Evolutionary conservation across 1,140 invertebrate species (phyloP).

Genomic region (Phocides pigmalion): DNA sequence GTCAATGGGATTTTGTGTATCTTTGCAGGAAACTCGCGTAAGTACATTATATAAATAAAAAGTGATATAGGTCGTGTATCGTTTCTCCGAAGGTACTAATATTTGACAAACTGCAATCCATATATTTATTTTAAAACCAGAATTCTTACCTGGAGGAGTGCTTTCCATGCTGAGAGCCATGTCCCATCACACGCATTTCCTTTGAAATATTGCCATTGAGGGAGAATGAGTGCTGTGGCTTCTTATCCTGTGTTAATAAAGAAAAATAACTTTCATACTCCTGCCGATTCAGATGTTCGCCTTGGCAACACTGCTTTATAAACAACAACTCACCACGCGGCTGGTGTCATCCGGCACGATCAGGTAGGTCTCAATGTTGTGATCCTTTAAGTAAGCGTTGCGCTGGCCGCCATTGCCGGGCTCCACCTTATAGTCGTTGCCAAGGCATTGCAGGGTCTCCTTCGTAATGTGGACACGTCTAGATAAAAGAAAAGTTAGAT

Average conservation of each 20-base stretch:
- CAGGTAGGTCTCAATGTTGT: constrained; percentile 96
- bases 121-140: neutral
- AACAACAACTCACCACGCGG: constrained; percentile 84
- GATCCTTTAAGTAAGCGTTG: constrained; percentile 94
- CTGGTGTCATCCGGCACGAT: constrained; percentile 91
- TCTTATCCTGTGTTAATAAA: constrained; percentile 69
- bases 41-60: too few relatives aligned
- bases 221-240: constrained; percentile 85
- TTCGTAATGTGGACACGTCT: constrained; percentile 97
- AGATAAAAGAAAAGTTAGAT: constrained; percentile 40
- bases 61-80: too few relatives aligned
- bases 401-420: constrained; percentile 92
- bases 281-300: too few relatives aligned
- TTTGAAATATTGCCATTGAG: constrained; percentile 93
- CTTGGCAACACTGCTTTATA: too few relatives aligned
- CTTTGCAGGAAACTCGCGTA: too few relatives aligned
- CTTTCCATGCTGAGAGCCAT: constrained; percentile 87
- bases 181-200: constrained; percentile 94
- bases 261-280: too few relatives aligned
- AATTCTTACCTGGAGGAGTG: constrained; percentile 87
- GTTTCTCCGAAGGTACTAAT: too few relatives aligned
- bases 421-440: constrained; percentile 95
- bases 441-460: constrained; percentile 93
- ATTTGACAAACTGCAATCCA: too few relatives aligned
- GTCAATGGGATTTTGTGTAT: too few relatives aligned